Base-by-base conservation (phyloP, 2,888 invertebrate genomes). In the Synergus itoensis region DNA sequence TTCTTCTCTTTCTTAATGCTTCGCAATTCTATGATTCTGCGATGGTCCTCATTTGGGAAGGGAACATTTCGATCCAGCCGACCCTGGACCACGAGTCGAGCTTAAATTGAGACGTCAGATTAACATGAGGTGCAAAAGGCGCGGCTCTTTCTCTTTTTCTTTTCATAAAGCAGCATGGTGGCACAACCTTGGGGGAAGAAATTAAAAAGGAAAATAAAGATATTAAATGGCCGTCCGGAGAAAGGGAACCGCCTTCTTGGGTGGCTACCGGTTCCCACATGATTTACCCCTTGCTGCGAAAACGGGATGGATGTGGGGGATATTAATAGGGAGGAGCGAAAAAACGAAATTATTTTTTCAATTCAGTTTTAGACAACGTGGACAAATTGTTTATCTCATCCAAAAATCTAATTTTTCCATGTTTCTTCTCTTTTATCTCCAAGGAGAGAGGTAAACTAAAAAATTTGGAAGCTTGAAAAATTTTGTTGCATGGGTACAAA, bases 201-300 rank as follows among this genome's bases (percentile, higher is more conserved):
- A 80, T 82, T 79, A 79, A 73, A 83, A 82, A 84, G 78, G 79
- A 84, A 81, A 85, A 80, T 80, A 83, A 81, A 81, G 84, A 85
- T 85, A 86, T 87, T 88, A 88, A 89, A 88, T 86, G 88, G 86
- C 82, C 87, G 86, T 82, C 79, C 82, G 80, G 84, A 86, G 88
- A 88, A 89, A 89, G 88, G 87, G 89, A 87, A 87, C 88, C 88
- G 89, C 89, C 89, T 90, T 90, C 90, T 89, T 90, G 89, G 90
- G 90, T 90, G 90, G 90, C 87, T 89, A 90, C 90, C 90, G 91
- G 90, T 91, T 91, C 87, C 85, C 81, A 78, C 80, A 76, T 81
- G 82, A 82, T 80, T 75, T 84, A 83, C 85, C 82, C 84, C 78
- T 84, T 76, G 75, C 79, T 45, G 73, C 43, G 69, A 43, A 65